A percentile compares a stretch with the other conserved stretches of the same genome.
Evolutionary conservation across 2,797 vertebrate genomes (phyloP).

Genomic region (Podarcis lilfordi): DNA sequence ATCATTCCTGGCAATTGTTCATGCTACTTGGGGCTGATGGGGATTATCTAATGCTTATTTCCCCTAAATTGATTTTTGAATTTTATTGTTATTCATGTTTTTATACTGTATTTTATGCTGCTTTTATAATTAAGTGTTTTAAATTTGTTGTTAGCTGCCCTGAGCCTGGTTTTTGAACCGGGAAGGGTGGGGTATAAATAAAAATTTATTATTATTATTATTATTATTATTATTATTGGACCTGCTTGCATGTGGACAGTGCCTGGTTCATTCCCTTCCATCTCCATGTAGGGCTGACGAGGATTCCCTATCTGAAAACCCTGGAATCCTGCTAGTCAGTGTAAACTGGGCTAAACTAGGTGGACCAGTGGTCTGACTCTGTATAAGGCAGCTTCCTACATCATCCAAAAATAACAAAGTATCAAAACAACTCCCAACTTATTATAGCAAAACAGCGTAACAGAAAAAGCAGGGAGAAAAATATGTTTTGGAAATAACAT

Average conservation of each 20-base stretch:
- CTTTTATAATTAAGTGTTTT: no score
- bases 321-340: not conserved
- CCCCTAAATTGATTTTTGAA: no score
- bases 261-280: not conserved
- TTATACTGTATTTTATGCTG: no score
- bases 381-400: not conserved
- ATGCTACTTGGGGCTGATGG: no score
- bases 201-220: no score
- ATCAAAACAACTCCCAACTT: not conserved
- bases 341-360: not conserved
- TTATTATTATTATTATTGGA: not conserved
- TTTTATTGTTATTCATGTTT: no score
- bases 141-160: no score
- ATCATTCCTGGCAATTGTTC: no score
- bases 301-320: not conserved
- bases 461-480: not conserved
- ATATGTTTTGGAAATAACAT: not conserved
- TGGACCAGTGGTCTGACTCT: not conserved
- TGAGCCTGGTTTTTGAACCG: no score
- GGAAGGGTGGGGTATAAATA: no score
- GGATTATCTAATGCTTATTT: no score
- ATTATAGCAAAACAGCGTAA: not conserved
- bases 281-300: not conserved
- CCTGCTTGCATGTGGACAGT: not conserved
- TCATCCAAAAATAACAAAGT: not conserved